Evolutionary conservation across 2,113 vertebrate genomes (phyloP).

Genomic region (Hucho hucho): DNA sequence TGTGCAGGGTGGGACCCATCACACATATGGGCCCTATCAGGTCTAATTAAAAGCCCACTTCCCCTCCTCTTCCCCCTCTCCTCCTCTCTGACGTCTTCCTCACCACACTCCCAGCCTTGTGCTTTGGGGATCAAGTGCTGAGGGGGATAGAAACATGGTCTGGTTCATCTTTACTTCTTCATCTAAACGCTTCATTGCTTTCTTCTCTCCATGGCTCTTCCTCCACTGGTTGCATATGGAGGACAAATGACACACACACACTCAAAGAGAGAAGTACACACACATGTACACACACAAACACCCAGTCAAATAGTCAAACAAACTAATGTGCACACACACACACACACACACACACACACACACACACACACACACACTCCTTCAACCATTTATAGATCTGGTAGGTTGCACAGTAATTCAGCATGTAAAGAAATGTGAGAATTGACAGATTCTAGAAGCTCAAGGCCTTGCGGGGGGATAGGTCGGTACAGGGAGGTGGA

Average conservation of each 20-base stretch:
- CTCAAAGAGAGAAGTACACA: neutral
- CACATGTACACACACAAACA: neutral
- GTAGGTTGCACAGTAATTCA: neutral
- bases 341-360: too few relatives aligned
- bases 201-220: slow-evolving; percentile 11
- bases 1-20: slow-evolving; percentile 1
- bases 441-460: neutral
- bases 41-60: slow-evolving; percentile 15
- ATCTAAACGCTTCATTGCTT: slow-evolving; percentile 15
- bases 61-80: slow-evolving; percentile 6
- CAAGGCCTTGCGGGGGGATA: neutral
- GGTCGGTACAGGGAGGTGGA: slow-evolving; percentile 8
- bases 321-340: neutral
- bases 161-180: slow-evolving; percentile 20
- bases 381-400: neutral
- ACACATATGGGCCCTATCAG: slow-evolving; percentile 29
- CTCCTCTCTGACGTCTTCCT: slow-evolving; percentile 13
- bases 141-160: neutral
- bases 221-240: slow-evolving; percentile 8
- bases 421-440: too few relatives aligned
- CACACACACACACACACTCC: slow-evolving; percentile 3
- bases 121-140: slow-evolving; percentile 24
- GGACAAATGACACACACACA: slow-evolving; percentile 29
- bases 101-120: slow-evolving; percentile 1
- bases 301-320: neutral